A percentile compares a stretch with the other conserved stretches of the same genome.
phyloP scores from a whole-genome alignment of 2,113 vertebrate genomes.

The Arothron firmamentum region DNA sequence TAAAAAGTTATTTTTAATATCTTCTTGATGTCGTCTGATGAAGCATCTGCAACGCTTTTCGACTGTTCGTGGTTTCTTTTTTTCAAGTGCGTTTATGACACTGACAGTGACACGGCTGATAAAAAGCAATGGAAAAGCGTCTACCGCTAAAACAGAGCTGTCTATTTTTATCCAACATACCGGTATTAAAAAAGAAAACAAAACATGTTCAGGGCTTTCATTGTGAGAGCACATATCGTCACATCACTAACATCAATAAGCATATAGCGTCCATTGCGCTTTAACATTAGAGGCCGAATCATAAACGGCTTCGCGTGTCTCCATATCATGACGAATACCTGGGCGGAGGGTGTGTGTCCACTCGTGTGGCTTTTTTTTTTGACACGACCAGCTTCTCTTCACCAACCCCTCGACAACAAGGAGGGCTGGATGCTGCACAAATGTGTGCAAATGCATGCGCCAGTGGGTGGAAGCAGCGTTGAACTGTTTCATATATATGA shows the following conservation, averaged over 20 bases:
- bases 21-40: not conserved
- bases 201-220: not conserved
- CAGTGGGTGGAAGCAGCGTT: not conserved
- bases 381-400: too few species aligned
- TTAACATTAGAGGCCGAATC: too few species aligned
- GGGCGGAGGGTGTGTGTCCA: too few species aligned
- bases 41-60: not conserved
- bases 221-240: too few species aligned
- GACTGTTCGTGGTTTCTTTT: not conserved
- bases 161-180: not conserved
- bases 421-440: conserved; percentile 10
- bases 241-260: too few species aligned
- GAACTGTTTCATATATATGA: not conserved
- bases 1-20: not conserved
- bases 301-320: too few species aligned
- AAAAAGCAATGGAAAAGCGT: not conserved
- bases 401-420: not conserved
- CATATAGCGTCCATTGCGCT: too few species aligned
- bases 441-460: conserved; percentile 17
- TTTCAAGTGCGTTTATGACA: not conserved
- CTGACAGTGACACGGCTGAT: not conserved
- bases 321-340: too few species aligned
- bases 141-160: not conserved
- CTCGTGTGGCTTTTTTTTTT: too few species aligned
- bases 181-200: not conserved